Evolutionary conservation across 2,888 invertebrate species (phyloP), one percentile per base, ranked within the genome.

Genomic region (Eupithecia dodoneata): DNA sequence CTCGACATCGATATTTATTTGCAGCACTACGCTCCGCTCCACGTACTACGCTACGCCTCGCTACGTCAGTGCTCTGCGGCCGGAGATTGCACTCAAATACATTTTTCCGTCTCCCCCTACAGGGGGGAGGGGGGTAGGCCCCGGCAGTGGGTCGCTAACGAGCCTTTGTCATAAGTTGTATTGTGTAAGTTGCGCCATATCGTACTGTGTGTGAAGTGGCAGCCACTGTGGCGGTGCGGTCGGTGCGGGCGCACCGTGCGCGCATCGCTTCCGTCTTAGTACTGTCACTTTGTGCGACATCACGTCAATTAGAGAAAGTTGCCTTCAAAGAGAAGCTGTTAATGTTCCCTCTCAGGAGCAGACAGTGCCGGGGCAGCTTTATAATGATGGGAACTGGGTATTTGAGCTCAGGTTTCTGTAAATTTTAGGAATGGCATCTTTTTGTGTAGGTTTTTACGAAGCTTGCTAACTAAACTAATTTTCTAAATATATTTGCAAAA

Each of bases 81-180:
- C 85, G 85, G 85, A 85, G 84, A 85, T 85, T 85, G 85, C 85
- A 85, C 85, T 83, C 83, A 81, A 83, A 85, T 81, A 84, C 83
- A 85, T 85, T 83, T 85, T 83, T 82, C 85, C 81, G 79, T 45
- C 67, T 71, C 66, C 70, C 75, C 42, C 71, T 74, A 10, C 70
- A 73, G 76, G 12, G 63, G 12, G 63, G 63, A 10, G 63, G 0
- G 6, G 63, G 70, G 72, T 72, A 70, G 76, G 75, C 75, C 76
- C 67, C 76, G 78, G 77, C 78, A 79, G 78, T 75, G 78, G 76
- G 78, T 78, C 78, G 76, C 77, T 84, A 84, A 84, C 83, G 84
- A 84, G 82, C 78, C 80, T 81, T 83, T 83, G 82, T 83, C 74
- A 76, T 76, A 79, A 76, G 79, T 79, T 74, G 78, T 78, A 78